phyloP scores from a whole-genome alignment of 2,888 invertebrate species.

The Leptopterna dolabrata region DNA sequence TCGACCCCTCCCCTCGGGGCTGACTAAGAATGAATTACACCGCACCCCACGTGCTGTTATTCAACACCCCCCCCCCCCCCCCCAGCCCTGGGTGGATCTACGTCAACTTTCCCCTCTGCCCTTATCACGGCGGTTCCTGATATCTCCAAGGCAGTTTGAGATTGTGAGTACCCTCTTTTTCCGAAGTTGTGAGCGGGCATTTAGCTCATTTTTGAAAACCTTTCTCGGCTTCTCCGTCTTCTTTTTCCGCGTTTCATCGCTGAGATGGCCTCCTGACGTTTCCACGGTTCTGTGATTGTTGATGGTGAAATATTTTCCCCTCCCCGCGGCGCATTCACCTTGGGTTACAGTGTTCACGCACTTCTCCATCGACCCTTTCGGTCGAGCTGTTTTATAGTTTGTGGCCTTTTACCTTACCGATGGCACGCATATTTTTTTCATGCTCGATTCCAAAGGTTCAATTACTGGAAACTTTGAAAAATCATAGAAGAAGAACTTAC shows the following conservation, averaged over 20 bases:
- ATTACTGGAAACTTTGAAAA: too few relatives aligned
- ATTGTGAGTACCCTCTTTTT: neutral
- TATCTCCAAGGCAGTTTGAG: neutral
- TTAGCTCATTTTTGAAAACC: neutral
- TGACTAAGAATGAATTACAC: neutral
- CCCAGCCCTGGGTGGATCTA: neutral
- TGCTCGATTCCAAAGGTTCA: too few relatives aligned
- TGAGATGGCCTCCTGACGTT: neutral
- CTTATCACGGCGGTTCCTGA: neutral
- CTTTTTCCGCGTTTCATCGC: neutral
- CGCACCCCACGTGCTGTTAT: neutral
- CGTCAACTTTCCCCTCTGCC: neutral
- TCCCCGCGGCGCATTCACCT: neutral
- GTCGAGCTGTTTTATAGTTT: too few relatives aligned
- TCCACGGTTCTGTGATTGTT: neutral
- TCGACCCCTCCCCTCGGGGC: neutral
- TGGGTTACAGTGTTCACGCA: neutral
- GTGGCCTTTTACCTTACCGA: too few relatives aligned
- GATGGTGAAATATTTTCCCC: neutral
- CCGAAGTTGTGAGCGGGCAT: neutral
- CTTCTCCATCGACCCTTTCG: neutral
- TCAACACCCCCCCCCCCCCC: neutral
- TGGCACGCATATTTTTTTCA: too few relatives aligned
- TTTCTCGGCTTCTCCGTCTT: neutral
- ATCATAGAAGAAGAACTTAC: too few relatives aligned